Base-by-base conservation (phyloP, 2,797 vertebrate genomes). In the Apogon talboti region DNA sequence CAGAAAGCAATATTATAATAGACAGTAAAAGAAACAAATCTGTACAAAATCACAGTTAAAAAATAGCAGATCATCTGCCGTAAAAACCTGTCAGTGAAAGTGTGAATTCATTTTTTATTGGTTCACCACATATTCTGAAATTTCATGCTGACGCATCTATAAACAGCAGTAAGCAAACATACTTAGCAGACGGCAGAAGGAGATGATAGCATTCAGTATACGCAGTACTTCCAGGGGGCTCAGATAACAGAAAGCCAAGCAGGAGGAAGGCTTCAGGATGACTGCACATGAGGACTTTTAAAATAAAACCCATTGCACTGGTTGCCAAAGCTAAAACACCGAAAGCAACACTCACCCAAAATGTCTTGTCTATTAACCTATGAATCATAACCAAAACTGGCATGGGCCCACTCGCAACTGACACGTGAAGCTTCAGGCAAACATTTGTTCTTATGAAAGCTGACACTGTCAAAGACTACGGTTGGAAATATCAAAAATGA, bases 351-450 rank as follows among this genome's bases (percentile, higher is more conserved):
- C 74, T 83, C 74, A 43, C 77, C 82, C 77, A 83, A 84, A 90
- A 91, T 83, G 76, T 86, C 85, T 87, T 81, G 79, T 87, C 84
- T 87, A 90, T 90, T 91, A 89, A 92, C 86, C 85, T 83, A 90
- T 89, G 89, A 92, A 91, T 91, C 91, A 91, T 86, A 84, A 74
- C 59, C 35, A 56, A 80, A 87, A 80, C 77, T 87, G 85, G 86
- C 87, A 84, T 38, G 71, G 76, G 69, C 66, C 82, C 74, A 81
- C 74, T 79, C 62, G 43, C 81, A 76, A 79, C 67, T 89, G 88
- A 88, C 86, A 91, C 66, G 76, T 78, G 82, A 81, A 71, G 84
- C 89, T 89, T 41, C 48, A 51, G 87, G 89, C 84, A 74, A 86
- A 84, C 81, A 46, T 85, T 85, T 83, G 79, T 71, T 73, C 70